Conservation (phyloP, 92 coral and sea anemone genomes). For the Galaxea fascicularis region DNA sequence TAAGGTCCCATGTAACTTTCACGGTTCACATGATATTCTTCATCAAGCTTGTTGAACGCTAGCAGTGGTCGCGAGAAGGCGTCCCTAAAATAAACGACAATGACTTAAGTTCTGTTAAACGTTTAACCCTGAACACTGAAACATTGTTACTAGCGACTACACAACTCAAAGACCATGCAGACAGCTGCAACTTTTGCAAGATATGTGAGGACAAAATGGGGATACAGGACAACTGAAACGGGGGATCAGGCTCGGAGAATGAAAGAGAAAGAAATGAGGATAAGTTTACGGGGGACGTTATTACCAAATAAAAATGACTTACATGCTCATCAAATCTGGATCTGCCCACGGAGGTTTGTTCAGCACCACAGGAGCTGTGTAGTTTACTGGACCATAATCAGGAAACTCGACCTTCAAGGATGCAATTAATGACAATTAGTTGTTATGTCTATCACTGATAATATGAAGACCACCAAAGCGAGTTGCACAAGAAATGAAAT, state of each 20-base stretch:
- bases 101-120: not conserved
- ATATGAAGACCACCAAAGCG: too few relatives aligned
- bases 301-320: conserved; percentile 26
- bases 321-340: conserved; percentile 85
- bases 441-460: too few relatives aligned
- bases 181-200: too few relatives aligned
- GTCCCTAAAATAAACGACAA: conserved; percentile 47
- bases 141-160: not conserved
- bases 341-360: conserved; percentile 97
- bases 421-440: not conserved
- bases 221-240: too few relatives aligned
- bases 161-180: too few relatives aligned
- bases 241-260: too few relatives aligned
- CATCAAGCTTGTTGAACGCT: conserved; percentile 80
- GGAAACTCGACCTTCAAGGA: conserved; percentile 78
- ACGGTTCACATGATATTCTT: conserved; percentile 84
- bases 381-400: conserved; percentile 79
- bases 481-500: too few relatives aligned
- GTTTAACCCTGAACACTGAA: not conserved
- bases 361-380: conserved; percentile 87
- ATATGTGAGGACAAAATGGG: too few relatives aligned
- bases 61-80: conserved; percentile 76
- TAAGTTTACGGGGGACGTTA: too few relatives aligned
- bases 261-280: too few relatives aligned
- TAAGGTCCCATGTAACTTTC: conserved; percentile 88